Evolutionary conservation across 2,797 vertebrate species (phyloP).

Genomic region (Phalanger gymnotis): DNA sequence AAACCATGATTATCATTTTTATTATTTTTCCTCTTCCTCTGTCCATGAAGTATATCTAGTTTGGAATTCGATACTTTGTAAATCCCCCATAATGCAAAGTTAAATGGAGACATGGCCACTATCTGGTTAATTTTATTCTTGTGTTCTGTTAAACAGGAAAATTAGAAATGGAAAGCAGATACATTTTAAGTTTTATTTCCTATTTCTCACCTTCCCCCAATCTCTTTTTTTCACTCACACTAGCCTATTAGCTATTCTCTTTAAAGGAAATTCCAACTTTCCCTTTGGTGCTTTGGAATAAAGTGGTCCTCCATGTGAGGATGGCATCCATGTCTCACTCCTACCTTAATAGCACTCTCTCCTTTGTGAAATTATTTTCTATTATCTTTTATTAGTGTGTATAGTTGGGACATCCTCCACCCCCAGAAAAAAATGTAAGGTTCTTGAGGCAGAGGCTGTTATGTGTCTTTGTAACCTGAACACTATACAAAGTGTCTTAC

Average conservation of each 20-base stretch:
- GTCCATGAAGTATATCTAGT: not conserved
- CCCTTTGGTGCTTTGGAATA: not conserved
- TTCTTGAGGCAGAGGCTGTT: not conserved
- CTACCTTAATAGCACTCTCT: not conserved
- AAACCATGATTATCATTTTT: not conserved
- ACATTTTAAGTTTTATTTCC: not conserved
- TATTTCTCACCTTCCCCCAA: not conserved
- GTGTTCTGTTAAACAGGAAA: not conserved
- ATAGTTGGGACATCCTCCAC: not conserved
- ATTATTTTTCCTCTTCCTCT: not conserved
- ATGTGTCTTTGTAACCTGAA: not conserved
- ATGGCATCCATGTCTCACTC: not conserved
- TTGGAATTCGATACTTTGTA: not conserved
- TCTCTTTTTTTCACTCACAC: not conserved
- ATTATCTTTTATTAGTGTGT: not conserved
- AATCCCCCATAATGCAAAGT: not conserved
- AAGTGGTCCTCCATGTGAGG: not conserved
- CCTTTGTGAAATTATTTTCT: not conserved
- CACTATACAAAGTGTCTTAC: not conserved
- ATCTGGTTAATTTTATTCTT: not conserved
- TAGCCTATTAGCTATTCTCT: not conserved
- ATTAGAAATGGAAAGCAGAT: not conserved
- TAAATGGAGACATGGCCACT: not conserved
- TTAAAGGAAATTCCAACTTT: not conserved
- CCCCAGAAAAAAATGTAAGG: not conserved